A percentile compares a stretch with the other conserved stretches of the same genome.
These are phyloP conservation scores for Eidolon helvum DNA, from an alignment of 2,113 vertebrate species.

Conservation along the genomic window DNA sequence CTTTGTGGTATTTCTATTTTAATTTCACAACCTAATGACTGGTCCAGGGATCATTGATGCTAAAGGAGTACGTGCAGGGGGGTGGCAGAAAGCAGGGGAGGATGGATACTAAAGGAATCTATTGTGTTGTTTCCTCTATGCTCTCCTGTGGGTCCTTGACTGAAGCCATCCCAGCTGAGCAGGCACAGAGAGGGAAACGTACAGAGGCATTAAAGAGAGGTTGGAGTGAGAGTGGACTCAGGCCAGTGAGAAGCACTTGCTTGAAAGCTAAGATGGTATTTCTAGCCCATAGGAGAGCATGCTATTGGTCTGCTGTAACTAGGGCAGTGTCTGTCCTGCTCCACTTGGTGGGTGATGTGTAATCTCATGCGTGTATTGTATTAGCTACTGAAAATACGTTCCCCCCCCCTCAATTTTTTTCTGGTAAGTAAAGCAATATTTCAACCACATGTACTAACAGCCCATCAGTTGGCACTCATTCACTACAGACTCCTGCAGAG, in stretches of 20 bases:
- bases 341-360: neutral
- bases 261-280: neutral
- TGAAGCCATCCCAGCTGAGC: neutral
- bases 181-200: neutral
- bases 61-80: neutral
- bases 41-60: neutral
- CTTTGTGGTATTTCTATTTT: constrained; percentile 16
- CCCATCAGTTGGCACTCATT: neutral
- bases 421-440: constrained; percentile 1
- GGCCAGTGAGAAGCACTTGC: neutral
- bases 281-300: neutral
- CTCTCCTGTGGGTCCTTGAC: neutral
- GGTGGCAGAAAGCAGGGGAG: neutral
- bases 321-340: neutral
- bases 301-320: neutral
- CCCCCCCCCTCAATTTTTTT: neutral
- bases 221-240: no score
- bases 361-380: neutral
- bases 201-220: neutral
- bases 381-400: neutral
- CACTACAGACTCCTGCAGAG: neutral
- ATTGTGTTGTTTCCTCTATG: neutral
- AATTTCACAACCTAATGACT: neutral
- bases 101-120: neutral
- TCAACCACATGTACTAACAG: neutral